A percentile compares a stretch with the other conserved stretches of the same genome.
Conservation (phyloP, 2,797 vertebrate genomes). For the Myotis daubentonii region DNA sequence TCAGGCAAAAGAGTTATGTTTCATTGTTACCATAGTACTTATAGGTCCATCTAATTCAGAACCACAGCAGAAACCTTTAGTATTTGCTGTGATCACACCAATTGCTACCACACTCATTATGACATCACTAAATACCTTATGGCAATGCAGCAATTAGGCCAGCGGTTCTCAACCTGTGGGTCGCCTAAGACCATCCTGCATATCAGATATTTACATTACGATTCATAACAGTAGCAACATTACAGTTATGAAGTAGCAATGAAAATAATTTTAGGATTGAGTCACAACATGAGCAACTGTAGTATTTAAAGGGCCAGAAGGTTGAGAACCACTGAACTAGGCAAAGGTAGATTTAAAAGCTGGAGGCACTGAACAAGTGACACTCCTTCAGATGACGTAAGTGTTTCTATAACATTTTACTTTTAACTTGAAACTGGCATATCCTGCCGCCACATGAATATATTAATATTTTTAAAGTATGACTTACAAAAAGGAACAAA, state of each 20-base stretch:
- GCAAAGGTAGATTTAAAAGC: neutral
- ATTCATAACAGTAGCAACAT: no score
- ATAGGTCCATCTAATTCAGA: slow-evolving; percentile 55
- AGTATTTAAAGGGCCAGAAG: no score
- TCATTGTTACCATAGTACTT: slow-evolving; percentile 57
- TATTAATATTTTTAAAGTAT: neutral
- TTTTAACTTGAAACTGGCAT: slow-evolving; percentile 14
- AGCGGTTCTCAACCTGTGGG: no score
- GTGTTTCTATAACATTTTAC: neutral
- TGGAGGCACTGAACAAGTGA: neutral
- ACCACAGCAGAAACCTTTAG: neutral
- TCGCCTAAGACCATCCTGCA: no score
- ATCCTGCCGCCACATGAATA: neutral
- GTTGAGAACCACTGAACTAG: no score
- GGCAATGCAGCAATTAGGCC: fast-evolving
- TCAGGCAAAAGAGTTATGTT: slow-evolving; percentile 51
- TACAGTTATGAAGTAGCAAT: no score
- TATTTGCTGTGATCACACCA: neutral
- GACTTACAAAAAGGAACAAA: slow-evolving; percentile 38
- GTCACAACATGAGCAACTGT: no score
- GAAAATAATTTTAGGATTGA: no score
- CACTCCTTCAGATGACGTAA: neutral
- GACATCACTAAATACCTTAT: slow-evolving; percentile 40
- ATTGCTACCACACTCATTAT: slow-evolving; percentile 59
- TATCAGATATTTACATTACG: no score